Evolutionary conservation across 2,113 vertebrate genomes (phyloP), one percentile per base, ranked within the genome.

Genomic region (Pterocles burchelli): DNA sequence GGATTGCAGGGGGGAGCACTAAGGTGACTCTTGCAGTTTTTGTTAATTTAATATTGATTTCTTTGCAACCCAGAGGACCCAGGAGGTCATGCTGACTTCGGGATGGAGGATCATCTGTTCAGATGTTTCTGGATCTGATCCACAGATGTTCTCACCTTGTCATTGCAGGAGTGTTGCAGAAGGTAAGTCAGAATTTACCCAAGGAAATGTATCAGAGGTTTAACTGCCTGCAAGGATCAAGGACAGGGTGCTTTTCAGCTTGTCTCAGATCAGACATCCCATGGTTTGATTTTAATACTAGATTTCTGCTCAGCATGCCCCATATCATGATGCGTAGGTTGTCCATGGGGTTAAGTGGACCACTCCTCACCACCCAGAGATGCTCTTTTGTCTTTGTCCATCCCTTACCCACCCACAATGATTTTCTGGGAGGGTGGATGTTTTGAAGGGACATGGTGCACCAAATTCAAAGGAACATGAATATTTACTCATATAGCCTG

Each of bases 261-360:
- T 17, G 8, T 41, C 67, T 72, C 62, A 73, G 21, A 19, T 18
- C 34, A 22, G 34, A 46, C 19, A 29, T 7, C 34, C 48, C 1
- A 0, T 4, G 17, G 5, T 68, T 51, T 20, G 7, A 5, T 20
- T 63, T 59, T 4, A 59, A 22, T 3, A 7, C 48, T 45, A 20
- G 13, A 17, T 13, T 57, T 72, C 31, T 41, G 28, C 34, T 72
- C 45, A 36, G 18, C 4, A 2, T 31, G 61, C 70, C 19, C 57
- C 31, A 33, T 4, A 10, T 29, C 8, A 0, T 0, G 14, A 4
- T n/a, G 6, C 13, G 33, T 7, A 7, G 3, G 15, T 6, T 48
- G 33, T 13, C 26, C 54, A 63, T 1, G 0, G 46, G 15, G 43
- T 65, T 41, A 24, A 54, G 18, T 4, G 31, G 13, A 11, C 59